Evolutionary conservation across 1,140 invertebrate species (phyloP), one percentile per base, ranked within the genome.

Genomic region (Drosophila repletoides): DNA sequence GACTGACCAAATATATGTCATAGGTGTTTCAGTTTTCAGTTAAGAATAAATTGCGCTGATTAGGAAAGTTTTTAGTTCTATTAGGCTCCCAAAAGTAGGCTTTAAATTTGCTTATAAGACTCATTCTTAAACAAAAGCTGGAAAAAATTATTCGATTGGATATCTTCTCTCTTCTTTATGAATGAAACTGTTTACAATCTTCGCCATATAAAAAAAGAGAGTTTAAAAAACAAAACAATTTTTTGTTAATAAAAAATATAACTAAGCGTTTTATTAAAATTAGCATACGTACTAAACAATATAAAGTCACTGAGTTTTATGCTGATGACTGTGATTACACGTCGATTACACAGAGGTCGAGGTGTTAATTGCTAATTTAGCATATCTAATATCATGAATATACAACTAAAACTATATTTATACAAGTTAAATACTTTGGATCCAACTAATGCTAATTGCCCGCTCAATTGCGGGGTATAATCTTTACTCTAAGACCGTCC

Each of bases 401-500:
- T 21, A 6, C 10, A 43, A 45, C 15, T 71, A 60, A 31, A 17
- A 21, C 55, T 80, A 86, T 28, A 14, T 86, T 80, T 86, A 64
- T 86, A 86, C 81, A 86, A 14, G n/a, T 67, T 64, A 59, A 86
- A 68, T 52, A 76, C 80, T 86, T 84, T 84, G 80, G 80, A 86
- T 73, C 6, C 49, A 53, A n/a, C n/a, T n/a, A n/a, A n/a, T n/a
- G n/a, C 45, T 63, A 24, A 24, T 0, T 24, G 0, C 12, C 3
- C 33, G 2, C 24, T 84, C 31, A 89, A 31, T 65, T 48, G 19
- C 88, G 80, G 19, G 74, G 79, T 5, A 84, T 90, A 6, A 93
- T 91, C 67, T 90, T 91, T 3, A 93, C 76, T 40, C 89, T 76
- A 2, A 93, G 68, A 14, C 93, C 92, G 66, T 92, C 88, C 66